A percentile compares a stretch with the other conserved stretches of the same genome.
These are phyloP conservation scores for Parnassius mnemosyne DNA, from an alignment of 2,888 invertebrate genomes.

Conservation along the genomic window DNA sequence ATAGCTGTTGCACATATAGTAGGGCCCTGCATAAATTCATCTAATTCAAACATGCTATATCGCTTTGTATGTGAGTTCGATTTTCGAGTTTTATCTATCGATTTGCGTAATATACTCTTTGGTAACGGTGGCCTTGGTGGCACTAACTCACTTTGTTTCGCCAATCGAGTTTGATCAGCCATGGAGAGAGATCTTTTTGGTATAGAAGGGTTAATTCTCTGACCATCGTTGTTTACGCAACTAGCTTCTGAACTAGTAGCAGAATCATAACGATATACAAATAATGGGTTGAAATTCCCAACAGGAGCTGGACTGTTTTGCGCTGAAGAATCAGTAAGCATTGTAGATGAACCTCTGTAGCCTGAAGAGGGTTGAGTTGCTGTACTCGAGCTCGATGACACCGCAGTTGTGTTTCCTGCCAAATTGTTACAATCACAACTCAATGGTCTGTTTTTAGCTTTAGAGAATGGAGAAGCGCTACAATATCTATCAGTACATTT, in stretches of 20 bases:
- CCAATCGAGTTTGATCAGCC: slow-evolving; percentile 73
- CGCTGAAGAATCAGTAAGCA: slow-evolving; percentile 88
- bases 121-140: slow-evolving; percentile 87
- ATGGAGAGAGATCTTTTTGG: slow-evolving; percentile 86
- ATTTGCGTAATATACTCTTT: slow-evolving; percentile 85
- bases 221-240: slow-evolving; percentile 79
- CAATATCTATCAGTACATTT: slow-evolving; percentile 70
- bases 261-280: slow-evolving; percentile 91
- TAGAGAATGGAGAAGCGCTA: slow-evolving; percentile 62
- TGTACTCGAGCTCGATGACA: slow-evolving; percentile 85
- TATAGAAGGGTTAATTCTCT: slow-evolving; percentile 75
- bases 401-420: slow-evolving; percentile 76
- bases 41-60: slow-evolving; percentile 91
- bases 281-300: slow-evolving; percentile 85
- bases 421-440: slow-evolving; percentile 82
- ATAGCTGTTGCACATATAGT: slow-evolving; percentile 66
- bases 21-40: slow-evolving; percentile 77
- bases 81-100: slow-evolving; percentile 78
- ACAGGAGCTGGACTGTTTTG: slow-evolving; percentile 83
- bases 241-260: slow-evolving; percentile 87
- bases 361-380: slow-evolving; percentile 92
- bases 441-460: slow-evolving; percentile 80
- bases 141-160: slow-evolving; percentile 74
- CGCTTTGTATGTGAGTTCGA: slow-evolving; percentile 81
- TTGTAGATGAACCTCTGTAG: slow-evolving; percentile 91